Evolutionary conservation across 64 coral and sea anemone genomes (phyloP), one percentile per base, ranked within the genome.

Genomic region (Dendrophyllia cribrosa): DNA sequence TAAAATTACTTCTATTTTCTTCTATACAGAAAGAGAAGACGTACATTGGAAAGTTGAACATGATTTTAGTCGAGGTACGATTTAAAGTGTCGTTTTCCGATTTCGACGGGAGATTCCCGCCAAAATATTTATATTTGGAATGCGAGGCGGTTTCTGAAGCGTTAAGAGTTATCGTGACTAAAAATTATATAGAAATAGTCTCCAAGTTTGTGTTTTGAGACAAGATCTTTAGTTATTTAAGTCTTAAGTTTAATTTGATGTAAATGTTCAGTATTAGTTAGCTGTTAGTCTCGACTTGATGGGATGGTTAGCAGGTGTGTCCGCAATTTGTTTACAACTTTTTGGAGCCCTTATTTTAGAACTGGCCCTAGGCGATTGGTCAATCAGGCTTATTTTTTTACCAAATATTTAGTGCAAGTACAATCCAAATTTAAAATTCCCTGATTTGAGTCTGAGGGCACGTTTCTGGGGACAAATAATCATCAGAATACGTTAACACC

Each of bases 31-130:
- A 99, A 94, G 97, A 99, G 50, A 99, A 96, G 71, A 93, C 94
- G 0, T 99, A 99, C 79, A 20, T 99, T 20, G 88, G 82, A 15
- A 99, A 99, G 91, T 70, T 99, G 76, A 99, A 99, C 76, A 96
- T 99, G 94, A 96, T 99, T 91, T 87, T 99, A 52, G 97, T 99
- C 2, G 97, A 99, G 97, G 97, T 99, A 94, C 75, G 88, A 46
- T 58, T 4, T 59, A 26, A 24, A 48, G 14, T 48, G 80, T 50
- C 61, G 20, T 10, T 84, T 83, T 63, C n/a, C 16, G 48, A 61
- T 86, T 25, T 3, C 12, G 14, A 72, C 60, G 43, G 59, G 74
- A 70, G 66, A 55, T 83, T 75, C 78, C 62, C 88, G 92, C 88
- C 92, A 89, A 94, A 76, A 94, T 89, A 82, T 82, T 86, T 77